Evolutionary conservation across 2,113 vertebrate genomes (phyloP).

Genomic region (Mixornis gularis): DNA sequence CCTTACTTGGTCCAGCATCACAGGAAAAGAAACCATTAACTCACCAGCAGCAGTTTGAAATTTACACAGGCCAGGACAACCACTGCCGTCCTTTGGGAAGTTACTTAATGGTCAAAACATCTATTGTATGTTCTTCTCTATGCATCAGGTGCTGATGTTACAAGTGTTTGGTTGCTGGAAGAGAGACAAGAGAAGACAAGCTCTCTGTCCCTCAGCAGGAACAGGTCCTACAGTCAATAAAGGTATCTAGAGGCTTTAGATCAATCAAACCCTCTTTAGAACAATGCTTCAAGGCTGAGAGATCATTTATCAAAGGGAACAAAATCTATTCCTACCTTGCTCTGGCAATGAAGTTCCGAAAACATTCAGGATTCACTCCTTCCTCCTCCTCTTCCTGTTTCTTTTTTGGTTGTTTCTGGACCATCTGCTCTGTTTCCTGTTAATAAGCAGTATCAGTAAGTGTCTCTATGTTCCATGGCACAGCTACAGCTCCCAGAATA

Average conservation of each 20-base stretch:
- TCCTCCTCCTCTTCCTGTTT: conserved; percentile 71
- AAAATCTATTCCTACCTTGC: conserved; percentile 80
- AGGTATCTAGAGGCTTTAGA: background rate
- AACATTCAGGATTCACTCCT: conserved; percentile 80
- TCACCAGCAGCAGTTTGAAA: background rate
- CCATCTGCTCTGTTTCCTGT: conserved; percentile 89
- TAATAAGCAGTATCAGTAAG: conserved; percentile 37
- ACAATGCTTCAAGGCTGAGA: background rate
- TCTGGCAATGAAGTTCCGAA: conserved; percentile 83
- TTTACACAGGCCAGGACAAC: background rate
- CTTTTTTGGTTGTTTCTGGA: conserved; percentile 74
- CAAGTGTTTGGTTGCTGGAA: background rate
- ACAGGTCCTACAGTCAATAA: background rate
- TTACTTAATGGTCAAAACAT: background rate
- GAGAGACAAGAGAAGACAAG: background rate
- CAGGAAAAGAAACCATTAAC: background rate
- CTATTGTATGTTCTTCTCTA: background rate
- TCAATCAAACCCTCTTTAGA: background rate
- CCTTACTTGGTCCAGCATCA: background rate
- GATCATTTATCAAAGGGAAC: background rate
- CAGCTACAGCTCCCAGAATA: background rate
- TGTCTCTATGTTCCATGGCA: background rate
- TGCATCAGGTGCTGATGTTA: background rate
- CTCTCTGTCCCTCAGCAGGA: background rate
- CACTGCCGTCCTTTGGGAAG: background rate